Evolutionary conservation across 64 coral and sea anemone species (phyloP), one percentile per base, ranked within the genome.

Genomic region (Platygyra sinensis): DNA sequence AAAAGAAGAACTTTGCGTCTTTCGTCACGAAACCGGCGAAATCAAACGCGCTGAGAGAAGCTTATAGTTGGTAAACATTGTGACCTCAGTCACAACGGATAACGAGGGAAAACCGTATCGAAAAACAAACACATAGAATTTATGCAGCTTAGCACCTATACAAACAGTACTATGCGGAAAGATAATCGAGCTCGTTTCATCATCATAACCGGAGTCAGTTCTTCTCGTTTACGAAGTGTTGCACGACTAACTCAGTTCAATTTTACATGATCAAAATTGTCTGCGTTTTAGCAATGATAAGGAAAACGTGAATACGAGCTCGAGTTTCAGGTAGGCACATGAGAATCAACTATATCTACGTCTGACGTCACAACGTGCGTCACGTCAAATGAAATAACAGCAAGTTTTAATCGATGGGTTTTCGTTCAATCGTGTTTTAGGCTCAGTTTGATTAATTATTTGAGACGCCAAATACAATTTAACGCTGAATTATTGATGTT

Each of bases 311-410:
- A 69, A 69, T 69, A 69, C 65, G n/a, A n/a, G n/a, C 10, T 69
- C 8, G 0, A 5, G 20, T 69, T 69, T n/a, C 65, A n/a, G 7
- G 22, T 69, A 69, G 65, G 22, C 10, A 10, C 22, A 69, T 2
- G 22, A n/a, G 22, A 69, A 69, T 69, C 22, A 69, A n/a, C 20
- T n/a, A 71, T 27, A 0, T 72, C 25, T 1, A 24, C 31, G 19
- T 18, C 46, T 85, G 81, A 85, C 62, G 62, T 85, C 81, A 85
- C 2, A 42, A 10, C 42, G 8, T 51, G 60, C 81, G 81, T 85
- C 60, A 83, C n/a, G 38, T 33, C 19, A 72, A 65, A 85, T 72
- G 36, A 72, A 51, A 15, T 15, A 42, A n/a, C 32, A 15, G 20
- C 63, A 10, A 27, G 20, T 71, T 69, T 65, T 51, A 85, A 85